Evolutionary conservation across 2,113 vertebrate genomes (phyloP).

Genomic region (Meleagris gallopavo): DNA sequence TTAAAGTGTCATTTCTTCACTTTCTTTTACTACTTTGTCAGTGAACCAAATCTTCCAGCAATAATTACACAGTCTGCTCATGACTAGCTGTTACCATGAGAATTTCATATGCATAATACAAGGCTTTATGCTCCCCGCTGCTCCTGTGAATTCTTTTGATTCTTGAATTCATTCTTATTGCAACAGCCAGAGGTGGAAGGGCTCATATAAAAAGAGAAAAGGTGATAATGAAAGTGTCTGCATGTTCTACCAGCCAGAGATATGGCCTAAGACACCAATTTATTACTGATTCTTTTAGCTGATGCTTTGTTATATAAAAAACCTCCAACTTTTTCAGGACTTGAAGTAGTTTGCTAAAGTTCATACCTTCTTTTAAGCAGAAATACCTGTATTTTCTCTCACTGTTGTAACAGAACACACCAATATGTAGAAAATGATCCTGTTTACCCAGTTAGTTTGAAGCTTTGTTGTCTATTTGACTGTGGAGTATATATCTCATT

Average conservation of each 20-base stretch:
- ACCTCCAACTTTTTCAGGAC: not conserved
- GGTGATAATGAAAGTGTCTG: constrained; percentile 40
- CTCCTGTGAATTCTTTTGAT: constrained; percentile 42
- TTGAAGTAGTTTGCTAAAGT: not conserved
- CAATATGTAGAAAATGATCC: not conserved
- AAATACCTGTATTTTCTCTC: not conserved
- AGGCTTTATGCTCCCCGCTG: not conserved
- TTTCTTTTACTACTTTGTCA: constrained; percentile 11
- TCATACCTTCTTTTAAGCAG: not conserved
- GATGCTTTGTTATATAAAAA: not conserved
- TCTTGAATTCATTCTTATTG: constrained; percentile 34
- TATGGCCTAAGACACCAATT: not conserved
- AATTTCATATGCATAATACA: not conserved
- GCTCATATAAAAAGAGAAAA: not conserved
- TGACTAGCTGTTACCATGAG: not conserved
- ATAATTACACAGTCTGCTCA: not conserved
- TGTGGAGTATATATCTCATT: not conserved
- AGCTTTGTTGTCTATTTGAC: not conserved
- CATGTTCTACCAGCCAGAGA: not conserved
- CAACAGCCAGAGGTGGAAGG: constrained; percentile 49
- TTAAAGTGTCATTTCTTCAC: not conserved
- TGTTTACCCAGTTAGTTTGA: not conserved
- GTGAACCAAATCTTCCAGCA: not conserved
- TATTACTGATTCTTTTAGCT: constrained; percentile 23
- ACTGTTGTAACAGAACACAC: not conserved